A percentile compares a stretch with the other conserved stretches of the same genome.
Conservation (phyloP, 1,140 invertebrate genomes). For the Diprion similis region DNA sequence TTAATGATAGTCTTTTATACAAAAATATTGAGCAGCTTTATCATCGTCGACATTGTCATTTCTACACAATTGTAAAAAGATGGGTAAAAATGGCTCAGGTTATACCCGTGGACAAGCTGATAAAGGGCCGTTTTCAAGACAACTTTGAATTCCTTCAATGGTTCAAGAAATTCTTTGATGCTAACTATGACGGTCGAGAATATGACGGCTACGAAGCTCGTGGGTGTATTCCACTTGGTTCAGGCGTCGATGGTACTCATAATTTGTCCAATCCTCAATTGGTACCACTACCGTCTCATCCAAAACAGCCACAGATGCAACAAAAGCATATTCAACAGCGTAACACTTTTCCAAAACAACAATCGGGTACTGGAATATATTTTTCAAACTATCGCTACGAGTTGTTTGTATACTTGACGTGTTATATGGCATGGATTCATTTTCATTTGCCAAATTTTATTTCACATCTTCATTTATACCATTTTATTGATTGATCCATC, state of each 20-base stretch:
- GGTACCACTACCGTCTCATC: slow-evolving; percentile 57
- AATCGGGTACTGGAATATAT: slow-evolving; percentile 46
- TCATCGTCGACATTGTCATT: too few species aligned
- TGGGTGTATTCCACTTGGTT: slow-evolving; percentile 75
- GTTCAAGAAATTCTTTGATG: slow-evolving; percentile 99
- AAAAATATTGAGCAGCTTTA: too few species aligned
- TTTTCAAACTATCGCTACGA: neutral
- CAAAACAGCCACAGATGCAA: slow-evolving; percentile 57
- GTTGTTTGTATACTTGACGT: neutral
- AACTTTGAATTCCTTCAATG: slow-evolving; percentile 99
- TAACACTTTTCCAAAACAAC: slow-evolving; percentile 50
- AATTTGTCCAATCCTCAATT: slow-evolving; percentile 58
- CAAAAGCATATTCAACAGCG: slow-evolving; percentile 56
- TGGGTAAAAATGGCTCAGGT: slow-evolving; percentile 71
- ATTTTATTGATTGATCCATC: neutral
- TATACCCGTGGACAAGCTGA: slow-evolving; percentile 96
- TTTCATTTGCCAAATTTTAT: slow-evolving; percentile 21
- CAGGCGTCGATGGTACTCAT: slow-evolving; percentile 60
- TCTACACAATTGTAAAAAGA: neutral
- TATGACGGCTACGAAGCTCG: slow-evolving; percentile 92
- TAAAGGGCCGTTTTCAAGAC: slow-evolving; percentile 98
- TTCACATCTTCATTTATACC: neutral
- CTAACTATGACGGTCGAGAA: slow-evolving; percentile 95
- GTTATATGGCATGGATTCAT: slow-evolving; percentile 39
- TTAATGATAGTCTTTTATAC: too few species aligned